These are phyloP conservation scores for Cliona cf. orientalis DNA, from an alignment of 37 sponge, comb jelly and placozoan genomes.

Conservation along the genomic window DNA sequence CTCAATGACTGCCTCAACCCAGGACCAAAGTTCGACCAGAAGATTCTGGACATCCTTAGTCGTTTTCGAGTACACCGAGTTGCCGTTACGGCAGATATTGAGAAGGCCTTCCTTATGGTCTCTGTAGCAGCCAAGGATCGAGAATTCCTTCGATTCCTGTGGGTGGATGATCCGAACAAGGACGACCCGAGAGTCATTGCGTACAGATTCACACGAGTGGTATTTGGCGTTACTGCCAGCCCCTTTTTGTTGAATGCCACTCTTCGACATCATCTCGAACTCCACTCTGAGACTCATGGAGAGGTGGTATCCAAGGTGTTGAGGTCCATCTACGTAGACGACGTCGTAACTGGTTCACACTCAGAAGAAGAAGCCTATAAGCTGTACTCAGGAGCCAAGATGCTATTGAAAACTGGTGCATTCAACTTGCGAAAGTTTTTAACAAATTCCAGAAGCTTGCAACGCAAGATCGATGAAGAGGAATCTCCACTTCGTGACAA, in stretches of 20 bases:
- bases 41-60: conserved; percentile 29
- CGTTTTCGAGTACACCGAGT: conserved; percentile 19
- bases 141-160: conserved; percentile 34
- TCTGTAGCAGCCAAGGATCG: conserved; percentile 16
- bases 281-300: background rate
- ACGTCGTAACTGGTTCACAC: conserved; percentile 13
- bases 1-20: conserved; percentile 25
- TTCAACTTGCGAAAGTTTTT: conserved; percentile 37
- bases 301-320: conserved; percentile 20
- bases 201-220: conserved; percentile 19
- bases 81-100: conserved; percentile 32
- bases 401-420: conserved; percentile 26
- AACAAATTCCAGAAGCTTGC: conserved; percentile 29
- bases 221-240: conserved; percentile 28
- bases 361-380: conserved; percentile 40
- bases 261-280: conserved; percentile 19
- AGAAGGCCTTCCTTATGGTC: conserved; percentile 48
- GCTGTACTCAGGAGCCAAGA: conserved; percentile 15
- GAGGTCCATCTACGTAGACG: conserved; percentile 37
- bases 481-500: background rate
- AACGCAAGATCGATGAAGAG: background rate
- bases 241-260: conserved; percentile 42
- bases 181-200: background rate
- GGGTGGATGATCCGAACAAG: conserved; percentile 28
- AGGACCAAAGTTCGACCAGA: conserved; percentile 38